These are phyloP conservation scores for Himalopsyche kuldschensis DNA, from an alignment of 2,888 invertebrate genomes.

Conservation along the genomic window DNA sequence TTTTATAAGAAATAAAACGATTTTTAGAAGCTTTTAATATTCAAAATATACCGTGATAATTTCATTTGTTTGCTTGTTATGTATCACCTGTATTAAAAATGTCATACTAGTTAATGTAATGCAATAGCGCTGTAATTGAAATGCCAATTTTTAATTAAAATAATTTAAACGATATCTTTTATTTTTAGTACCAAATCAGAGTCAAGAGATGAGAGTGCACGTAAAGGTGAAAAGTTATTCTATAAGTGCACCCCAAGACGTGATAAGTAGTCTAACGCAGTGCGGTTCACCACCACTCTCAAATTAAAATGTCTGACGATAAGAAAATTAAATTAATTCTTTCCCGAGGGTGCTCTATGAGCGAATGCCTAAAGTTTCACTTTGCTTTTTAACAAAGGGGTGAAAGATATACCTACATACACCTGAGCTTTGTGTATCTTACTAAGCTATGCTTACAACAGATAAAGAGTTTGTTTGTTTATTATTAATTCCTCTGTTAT, in stretches of 20 bases:
- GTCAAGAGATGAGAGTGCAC: not conserved
- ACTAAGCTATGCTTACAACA: not conserved
- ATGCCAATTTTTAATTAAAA: too few species aligned
- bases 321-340: conserved; percentile 29
- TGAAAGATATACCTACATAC: not conserved
- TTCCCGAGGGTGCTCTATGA: conserved; percentile 12
- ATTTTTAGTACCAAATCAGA: not conserved
- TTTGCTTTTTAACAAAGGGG: not conserved
- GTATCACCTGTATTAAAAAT: too few species aligned
- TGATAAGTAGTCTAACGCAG: conserved; percentile 11
- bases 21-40: too few species aligned
- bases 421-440: not conserved
- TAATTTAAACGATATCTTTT: not conserved
- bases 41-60: too few species aligned
- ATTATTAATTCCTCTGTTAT: too few species aligned
- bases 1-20: too few species aligned
- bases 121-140: too few species aligned
- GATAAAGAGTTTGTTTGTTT: not conserved
- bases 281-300: conserved; percentile 4
- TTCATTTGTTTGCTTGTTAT: too few species aligned
- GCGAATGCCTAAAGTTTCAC: not conserved
- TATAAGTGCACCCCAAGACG: conserved; percentile 9
- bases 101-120: too few species aligned
- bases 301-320: conserved; percentile 28
- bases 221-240: not conserved